phyloP scores from a whole-genome alignment of 2,888 invertebrate species.

The Agrilus cyanescens region DNA sequence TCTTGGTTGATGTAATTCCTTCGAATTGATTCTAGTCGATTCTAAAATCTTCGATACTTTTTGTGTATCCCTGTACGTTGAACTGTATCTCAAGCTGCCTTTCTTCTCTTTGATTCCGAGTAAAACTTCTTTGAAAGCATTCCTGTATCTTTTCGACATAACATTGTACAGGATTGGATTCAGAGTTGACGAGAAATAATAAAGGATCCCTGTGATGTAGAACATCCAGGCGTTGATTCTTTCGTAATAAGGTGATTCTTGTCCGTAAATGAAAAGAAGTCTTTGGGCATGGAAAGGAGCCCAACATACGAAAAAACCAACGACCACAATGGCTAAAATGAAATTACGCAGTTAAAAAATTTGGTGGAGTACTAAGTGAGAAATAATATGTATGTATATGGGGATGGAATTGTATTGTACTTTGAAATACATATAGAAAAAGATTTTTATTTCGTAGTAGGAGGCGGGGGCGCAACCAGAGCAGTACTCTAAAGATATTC shows the following conservation, averaged over 20 bases:
- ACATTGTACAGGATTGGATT: slow-evolving; percentile 82
- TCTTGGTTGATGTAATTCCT: too few relatives aligned
- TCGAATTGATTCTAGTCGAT: too few relatives aligned
- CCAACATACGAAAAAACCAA: slow-evolving; percentile 92
- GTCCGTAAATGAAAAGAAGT: slow-evolving; percentile 67
- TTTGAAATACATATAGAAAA: too few relatives aligned
- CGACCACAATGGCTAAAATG: slow-evolving; percentile 73
- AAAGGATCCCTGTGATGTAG: slow-evolving; percentile 66
- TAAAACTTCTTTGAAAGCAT: slow-evolving; percentile 64
- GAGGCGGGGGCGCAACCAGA: too few relatives aligned
- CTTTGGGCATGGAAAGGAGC: slow-evolving; percentile 92
- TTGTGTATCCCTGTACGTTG: slow-evolving; percentile 46
- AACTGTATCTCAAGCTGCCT: slow-evolving; percentile 42
- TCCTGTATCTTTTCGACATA: slow-evolving; percentile 63
- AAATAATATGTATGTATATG: too few relatives aligned
- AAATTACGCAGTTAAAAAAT: neutral
- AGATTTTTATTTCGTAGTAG: too few relatives aligned
- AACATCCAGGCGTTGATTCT: slow-evolving; percentile 68
- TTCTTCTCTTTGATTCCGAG: slow-evolving; percentile 42
- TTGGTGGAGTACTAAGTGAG: too few relatives aligned
- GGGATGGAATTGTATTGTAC: too few relatives aligned
- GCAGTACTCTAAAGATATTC: too few relatives aligned
- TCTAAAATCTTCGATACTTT: too few relatives aligned
- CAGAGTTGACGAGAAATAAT: slow-evolving; percentile 67
- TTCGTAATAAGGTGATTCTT: slow-evolving; percentile 45